Evolutionary conservation across 2,888 invertebrate genomes (phyloP), one percentile per base, ranked within the genome.

Genomic region (Escarpia spicata): DNA sequence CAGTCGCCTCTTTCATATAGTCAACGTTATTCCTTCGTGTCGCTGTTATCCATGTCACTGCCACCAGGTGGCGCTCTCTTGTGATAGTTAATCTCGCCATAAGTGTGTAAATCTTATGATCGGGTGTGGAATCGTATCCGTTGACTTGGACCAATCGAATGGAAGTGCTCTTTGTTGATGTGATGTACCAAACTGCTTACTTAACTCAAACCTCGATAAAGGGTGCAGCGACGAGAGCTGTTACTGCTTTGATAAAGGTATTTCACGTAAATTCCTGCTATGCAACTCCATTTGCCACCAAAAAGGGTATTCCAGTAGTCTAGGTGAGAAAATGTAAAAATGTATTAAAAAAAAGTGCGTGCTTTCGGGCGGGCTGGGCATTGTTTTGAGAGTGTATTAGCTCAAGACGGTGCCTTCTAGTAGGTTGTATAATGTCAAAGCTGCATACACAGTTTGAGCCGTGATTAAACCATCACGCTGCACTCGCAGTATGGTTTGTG

Each of bases 231-330:
- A 15, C 52, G 15, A 15, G 12, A 15, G 26, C 75, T 75, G 75
- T n/a, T 75, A 26, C n/a, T 75, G 75, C n/a, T 75, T 75, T 26
- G n/a, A 26, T 26, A 75, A 75, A 75, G 75, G 75, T 75, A 75
- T 75, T 75, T 75, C 75, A 75, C 26, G n/a, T 75, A 75, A 75
- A 75, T 75, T 75, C n/a, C 75, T 75, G 75, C 75, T 75, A 75
- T 75, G 75, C 75, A 75, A 75, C 75, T 75, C 75, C 75, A 75
- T 75, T 75, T 75, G 75, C 75, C 75, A 75, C 75, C 75, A 75
- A 75, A 75, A 75, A 75, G 75, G 75, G 75, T 75, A 75, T 75
- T 75, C 75, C 75, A 75, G 75, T 75, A 75, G 75, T 75, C 26
- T 75, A 75, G 75, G 75, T 75, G 75, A 19, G 75, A 75, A 75